Conservation (phyloP, 2,113 vertebrate genomes). For the Martes martes region DNA sequence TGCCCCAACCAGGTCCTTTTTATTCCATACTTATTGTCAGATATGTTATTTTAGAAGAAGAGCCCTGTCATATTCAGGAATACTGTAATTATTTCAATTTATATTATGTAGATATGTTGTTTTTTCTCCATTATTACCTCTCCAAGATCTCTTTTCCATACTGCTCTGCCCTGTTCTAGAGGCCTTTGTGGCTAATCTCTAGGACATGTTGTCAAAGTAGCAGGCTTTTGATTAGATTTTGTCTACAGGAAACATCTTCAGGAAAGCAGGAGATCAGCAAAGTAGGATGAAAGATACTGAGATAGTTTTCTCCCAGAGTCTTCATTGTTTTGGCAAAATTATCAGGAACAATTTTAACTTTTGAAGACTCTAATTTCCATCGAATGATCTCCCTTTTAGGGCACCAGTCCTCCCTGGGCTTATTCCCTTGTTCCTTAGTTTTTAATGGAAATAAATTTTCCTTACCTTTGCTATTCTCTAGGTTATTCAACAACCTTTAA, state of each 20-base stretch:
- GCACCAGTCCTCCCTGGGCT: not conserved
- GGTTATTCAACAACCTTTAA: not conserved
- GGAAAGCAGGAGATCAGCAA: not conserved
- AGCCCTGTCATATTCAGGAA: not conserved
- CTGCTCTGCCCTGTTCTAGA: not conserved
- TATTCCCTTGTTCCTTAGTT: not conserved
- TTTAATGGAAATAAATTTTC: not conserved
- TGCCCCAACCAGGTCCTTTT: not conserved
- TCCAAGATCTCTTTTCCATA: not conserved
- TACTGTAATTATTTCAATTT: not conserved
- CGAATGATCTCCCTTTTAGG: not conserved
- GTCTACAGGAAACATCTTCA: not conserved
- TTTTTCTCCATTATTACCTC: not conserved
- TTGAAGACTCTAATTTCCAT: not conserved
- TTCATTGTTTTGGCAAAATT: not conserved
- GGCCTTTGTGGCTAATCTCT: not conserved
- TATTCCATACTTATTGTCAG: not conserved
- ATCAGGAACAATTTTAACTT: not conserved
- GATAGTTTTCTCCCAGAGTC: not conserved
- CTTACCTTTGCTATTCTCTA: not conserved
- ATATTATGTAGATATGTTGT: not conserved
- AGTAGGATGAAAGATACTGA: not conserved
- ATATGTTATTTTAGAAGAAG: not conserved
- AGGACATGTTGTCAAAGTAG: not conserved
- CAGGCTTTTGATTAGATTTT: not conserved